Base-by-base conservation (phyloP, 2,797 vertebrate genomes). In the Odontamblyopus rebecca region DNA sequence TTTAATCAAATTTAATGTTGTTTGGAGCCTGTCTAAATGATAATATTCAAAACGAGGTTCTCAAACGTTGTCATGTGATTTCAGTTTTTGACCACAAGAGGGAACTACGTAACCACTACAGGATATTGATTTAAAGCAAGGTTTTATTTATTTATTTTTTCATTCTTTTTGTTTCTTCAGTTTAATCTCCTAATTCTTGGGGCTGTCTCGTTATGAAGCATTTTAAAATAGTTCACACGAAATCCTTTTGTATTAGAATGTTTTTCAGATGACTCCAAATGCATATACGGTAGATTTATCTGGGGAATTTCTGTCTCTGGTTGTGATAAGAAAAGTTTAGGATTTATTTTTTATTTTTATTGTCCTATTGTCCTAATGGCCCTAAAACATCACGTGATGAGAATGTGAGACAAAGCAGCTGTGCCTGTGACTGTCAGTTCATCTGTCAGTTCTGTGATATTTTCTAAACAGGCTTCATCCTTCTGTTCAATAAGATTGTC, bases 381-480 rank as follows among this genome's bases (percentile, higher is more conserved):
- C 61, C 27, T 71, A 38, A 9, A 70, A 69, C 56, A 71, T 3
- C 15, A 44, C 41, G 64, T 48, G 13, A 6, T 1, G 63, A 1
- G 54, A 16, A 66, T 76, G 67, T 63, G 60, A 51, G 70, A 6
- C 59, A 73, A 70, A 60, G 56, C 75, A 83, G 77, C 78, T 81
- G 79, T 1, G 50, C 72, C 26, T 63, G 53, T 71, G 72, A 6
- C 60, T 85, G 77, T 88, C 84, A 56, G 38, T 71, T 69, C 80
- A 57, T 92, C 80, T 84, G 67, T 50, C 74, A 70, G 32, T 12
- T 32, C 81, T 73, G 77, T 51, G 78, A 75, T 60, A 90, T 89
- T 80, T 80, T 78, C 44, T 56, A 87, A 88, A 89, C 74, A 74
- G 74, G 76, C 74, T 67, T 1, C 79, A 69, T 86, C 84, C 68